These are phyloP conservation scores for Cheiracanthium punctorium DNA, from an alignment of 2,888 invertebrate genomes.

Conservation along the genomic window DNA sequence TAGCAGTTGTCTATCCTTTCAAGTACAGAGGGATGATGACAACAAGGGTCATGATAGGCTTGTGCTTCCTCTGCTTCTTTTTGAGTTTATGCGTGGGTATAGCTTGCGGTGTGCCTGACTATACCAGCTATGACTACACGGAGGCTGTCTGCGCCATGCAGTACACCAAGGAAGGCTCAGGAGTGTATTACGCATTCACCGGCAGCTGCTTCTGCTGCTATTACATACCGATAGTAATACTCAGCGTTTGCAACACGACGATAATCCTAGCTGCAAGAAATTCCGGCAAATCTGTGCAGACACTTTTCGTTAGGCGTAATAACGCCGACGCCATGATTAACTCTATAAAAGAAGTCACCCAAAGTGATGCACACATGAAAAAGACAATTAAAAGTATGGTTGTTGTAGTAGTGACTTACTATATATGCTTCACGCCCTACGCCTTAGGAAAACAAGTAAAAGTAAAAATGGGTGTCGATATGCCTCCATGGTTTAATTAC, in stretches of 20 bases:
- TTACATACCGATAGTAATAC: neutral
- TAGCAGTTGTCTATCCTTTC: constrained; percentile 74
- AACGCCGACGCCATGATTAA: neutral
- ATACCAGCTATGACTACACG: constrained; percentile 41
- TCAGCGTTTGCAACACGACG: constrained; percentile 22
- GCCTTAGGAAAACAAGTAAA: constrained; percentile 76
- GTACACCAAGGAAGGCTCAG: neutral
- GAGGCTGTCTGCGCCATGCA: constrained; percentile 45
- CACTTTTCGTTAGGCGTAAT: neutral
- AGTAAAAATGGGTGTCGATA: constrained; percentile 71
- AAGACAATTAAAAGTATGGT: constrained; percentile 72
- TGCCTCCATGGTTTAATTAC: constrained; percentile 74
- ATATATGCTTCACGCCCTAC: constrained; percentile 76
- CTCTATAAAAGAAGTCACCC: neutral
- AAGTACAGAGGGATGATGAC: constrained; percentile 73
- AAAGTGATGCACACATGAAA: constrained; percentile 4
- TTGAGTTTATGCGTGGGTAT: neutral
- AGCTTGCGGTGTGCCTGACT: neutral
- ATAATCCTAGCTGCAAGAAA: constrained; percentile 32
- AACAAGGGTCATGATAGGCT: neutral
- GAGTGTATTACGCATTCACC: constrained; percentile 1
- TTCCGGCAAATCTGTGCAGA: constrained; percentile 9
- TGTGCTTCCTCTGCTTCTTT: constrained; percentile 2
- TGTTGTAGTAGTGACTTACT: constrained; percentile 75
- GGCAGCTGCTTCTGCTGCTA: constrained; percentile 11